Percentiles rank a stretch among this genome's conserved stretches.
Evolutionary conservation across 2,888 invertebrate species (phyloP).

Genomic region (Andrena haemorrhoa): DNA sequence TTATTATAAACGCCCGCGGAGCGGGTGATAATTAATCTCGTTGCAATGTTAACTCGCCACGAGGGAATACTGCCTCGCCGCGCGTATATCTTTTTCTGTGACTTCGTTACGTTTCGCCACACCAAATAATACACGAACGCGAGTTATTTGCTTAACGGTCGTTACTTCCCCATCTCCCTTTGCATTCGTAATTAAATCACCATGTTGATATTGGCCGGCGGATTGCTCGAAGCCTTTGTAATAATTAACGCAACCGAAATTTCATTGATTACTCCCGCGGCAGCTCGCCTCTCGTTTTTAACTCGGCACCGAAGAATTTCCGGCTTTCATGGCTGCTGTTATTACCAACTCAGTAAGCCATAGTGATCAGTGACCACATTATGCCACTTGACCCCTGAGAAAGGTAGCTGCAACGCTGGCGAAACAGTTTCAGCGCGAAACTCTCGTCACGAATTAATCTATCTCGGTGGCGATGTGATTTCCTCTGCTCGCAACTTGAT

Average conservation of each 20-base stretch:
- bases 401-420: neutral
- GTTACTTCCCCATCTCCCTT: neutral
- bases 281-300: neutral
- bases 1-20: neutral
- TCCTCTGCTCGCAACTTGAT: constrained; percentile 19
- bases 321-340: too few species aligned
- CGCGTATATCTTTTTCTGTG: neutral
- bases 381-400: too few species aligned
- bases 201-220: constrained; percentile 7
- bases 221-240: neutral
- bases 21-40: constrained; percentile 29
- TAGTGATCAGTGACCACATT: too few species aligned
- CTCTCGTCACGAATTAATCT: constrained; percentile 35
- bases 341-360: too few species aligned
- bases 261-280: constrained; percentile 2
- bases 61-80: neutral
- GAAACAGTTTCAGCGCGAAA: neutral
- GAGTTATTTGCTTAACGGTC: constrained; percentile 39
- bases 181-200: constrained; percentile 31
- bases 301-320: too few species aligned
- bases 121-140: constrained; percentile 28
- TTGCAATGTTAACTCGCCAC: neutral
- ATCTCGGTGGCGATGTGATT: neutral
- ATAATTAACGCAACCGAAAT: constrained; percentile 16
- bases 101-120: constrained; percentile 3